phyloP scores from a whole-genome alignment of 1,140 invertebrate genomes.

The Capitella teleta region DNA sequence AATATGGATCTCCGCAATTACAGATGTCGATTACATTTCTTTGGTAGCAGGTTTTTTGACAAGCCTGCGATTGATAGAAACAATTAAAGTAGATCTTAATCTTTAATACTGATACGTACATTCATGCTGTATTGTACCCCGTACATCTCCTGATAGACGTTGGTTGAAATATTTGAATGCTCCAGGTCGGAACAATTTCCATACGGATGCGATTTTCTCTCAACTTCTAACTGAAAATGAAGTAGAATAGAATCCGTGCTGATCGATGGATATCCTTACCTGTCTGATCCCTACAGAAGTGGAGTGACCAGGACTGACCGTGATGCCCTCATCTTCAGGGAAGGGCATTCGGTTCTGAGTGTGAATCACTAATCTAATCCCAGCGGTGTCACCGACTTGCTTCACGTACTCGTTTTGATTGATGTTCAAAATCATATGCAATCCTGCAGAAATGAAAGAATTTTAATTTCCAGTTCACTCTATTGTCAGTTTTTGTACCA shows the following conservation, averaged over 20 bases:
- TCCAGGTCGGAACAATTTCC: too few relatives aligned
- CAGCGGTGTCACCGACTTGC: conserved; percentile 17
- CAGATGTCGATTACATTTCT: conserved; percentile 7
- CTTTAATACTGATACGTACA: too few relatives aligned
- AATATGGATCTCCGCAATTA: conserved; percentile 6
- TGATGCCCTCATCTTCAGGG: conserved; percentile 39
- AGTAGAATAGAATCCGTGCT: neutral
- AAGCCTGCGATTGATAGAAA: neutral
- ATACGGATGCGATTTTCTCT: too few relatives aligned
- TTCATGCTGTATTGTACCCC: conserved; percentile 1
- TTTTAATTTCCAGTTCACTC: too few relatives aligned
- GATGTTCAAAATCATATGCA: conserved; percentile 12
- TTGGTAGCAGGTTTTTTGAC: conserved; percentile 11
- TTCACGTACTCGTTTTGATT: conserved; percentile 12
- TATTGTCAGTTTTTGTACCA: too few relatives aligned
- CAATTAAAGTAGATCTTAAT: too few relatives aligned
- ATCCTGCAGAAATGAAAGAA: neutral
- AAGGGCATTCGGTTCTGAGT: conserved; percentile 30
- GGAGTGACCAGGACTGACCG: conserved; percentile 30
- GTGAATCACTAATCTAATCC: conserved; percentile 37
- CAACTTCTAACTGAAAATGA: too few relatives aligned
- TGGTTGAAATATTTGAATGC: too few relatives aligned
- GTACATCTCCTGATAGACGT: conserved; percentile 4
- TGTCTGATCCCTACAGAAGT: conserved; percentile 16
- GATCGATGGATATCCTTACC: neutral